phyloP scores from a whole-genome alignment of 2,888 invertebrate species.

The Bellardia pandia region DNA sequence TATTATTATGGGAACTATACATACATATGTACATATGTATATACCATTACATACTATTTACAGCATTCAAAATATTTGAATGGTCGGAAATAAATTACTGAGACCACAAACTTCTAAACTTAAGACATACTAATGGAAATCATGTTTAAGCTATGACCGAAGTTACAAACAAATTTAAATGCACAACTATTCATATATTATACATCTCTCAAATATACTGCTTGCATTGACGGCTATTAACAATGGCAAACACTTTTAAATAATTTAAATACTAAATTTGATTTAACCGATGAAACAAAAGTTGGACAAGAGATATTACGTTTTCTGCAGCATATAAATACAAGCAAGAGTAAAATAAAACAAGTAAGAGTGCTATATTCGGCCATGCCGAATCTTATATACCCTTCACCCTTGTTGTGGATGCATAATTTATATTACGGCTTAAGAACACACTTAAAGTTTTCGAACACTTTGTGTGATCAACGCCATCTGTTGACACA shows the following conservation, averaged over 20 bases:
- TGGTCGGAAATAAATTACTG: slow-evolving; percentile 48
- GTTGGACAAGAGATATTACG: neutral
- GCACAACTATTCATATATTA: too few species aligned
- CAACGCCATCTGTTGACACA: too few species aligned
- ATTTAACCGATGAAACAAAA: slow-evolving; percentile 10
- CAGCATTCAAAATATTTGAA: slow-evolving; percentile 41
- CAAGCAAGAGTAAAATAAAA: neutral
- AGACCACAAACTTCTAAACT: slow-evolving; percentile 47
- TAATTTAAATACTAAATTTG: slow-evolving; percentile 9
- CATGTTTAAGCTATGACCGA: slow-evolving; percentile 30
- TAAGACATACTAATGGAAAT: slow-evolving; percentile 32
- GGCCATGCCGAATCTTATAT: too few species aligned
- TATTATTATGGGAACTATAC: slow-evolving; percentile 12
- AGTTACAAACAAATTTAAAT: slow-evolving; percentile 17
- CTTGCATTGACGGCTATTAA: neutral
- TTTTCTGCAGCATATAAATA: neutral
- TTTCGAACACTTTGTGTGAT: too few species aligned
- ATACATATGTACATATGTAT: neutral
- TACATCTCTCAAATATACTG: too few species aligned
- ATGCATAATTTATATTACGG: too few species aligned
- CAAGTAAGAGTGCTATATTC: too few species aligned
- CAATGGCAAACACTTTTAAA: neutral
- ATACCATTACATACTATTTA: neutral
- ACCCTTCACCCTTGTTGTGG: too few species aligned
- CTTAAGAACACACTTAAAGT: too few species aligned